Percentiles rank a stretch among this genome's conserved stretches.
Conservation (phyloP, 2,888 invertebrate genomes). For the Gastrophysa polygoni region DNA sequence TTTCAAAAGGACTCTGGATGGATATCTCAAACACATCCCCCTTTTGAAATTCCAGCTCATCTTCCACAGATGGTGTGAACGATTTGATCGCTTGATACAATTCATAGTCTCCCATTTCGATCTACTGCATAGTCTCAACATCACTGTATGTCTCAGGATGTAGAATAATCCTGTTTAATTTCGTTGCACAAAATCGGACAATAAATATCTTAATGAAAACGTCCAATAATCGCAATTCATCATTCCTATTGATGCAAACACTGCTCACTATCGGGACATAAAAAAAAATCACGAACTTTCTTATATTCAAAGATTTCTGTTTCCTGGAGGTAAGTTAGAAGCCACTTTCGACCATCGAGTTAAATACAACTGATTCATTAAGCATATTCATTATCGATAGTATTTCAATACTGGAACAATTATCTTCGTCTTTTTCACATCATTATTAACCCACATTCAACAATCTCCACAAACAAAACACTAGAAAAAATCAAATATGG, state of each 20-base stretch:
- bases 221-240: conserved; percentile 32
- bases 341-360: not conserved
- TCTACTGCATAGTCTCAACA: conserved; percentile 39
- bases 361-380: not conserved
- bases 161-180: not conserved
- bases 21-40: conserved; percentile 58
- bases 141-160: conserved; percentile 30
- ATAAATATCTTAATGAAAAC: conserved; percentile 13
- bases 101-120: conserved; percentile 55
- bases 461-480: conserved; percentile 46
- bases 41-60: conserved; percentile 53
- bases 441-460: conserved; percentile 23
- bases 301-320: conserved; percentile 15
- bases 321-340: conserved; percentile 11
- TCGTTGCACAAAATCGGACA: not conserved
- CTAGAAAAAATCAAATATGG: conserved; percentile 50
- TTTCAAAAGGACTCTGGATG: conserved; percentile 49
- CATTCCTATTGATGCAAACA: conserved; percentile 17
- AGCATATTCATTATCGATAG: not conserved
- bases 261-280: conserved; percentile 6
- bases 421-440: conserved; percentile 9
- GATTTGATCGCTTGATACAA: conserved; percentile 56
- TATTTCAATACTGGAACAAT: not conserved
- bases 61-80: conserved; percentile 50
- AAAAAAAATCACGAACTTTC: conserved; percentile 14